phyloP scores from a whole-genome alignment of 1,140 invertebrate species.

The Procambarus virginalis region DNA sequence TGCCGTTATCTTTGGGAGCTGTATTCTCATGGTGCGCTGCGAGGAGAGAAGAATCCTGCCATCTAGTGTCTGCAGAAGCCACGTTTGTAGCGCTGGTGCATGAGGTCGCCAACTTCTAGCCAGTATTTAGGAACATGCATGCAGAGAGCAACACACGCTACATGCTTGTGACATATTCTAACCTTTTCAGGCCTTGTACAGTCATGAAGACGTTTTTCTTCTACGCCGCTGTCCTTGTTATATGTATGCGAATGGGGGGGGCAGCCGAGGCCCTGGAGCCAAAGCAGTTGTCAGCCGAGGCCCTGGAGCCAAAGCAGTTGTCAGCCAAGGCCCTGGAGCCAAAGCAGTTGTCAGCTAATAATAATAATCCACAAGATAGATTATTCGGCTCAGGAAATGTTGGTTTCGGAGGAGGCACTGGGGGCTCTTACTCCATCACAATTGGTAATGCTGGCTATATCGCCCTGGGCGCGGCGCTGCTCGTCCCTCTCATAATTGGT shows the following conservation, averaged over 20 bases:
- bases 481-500: constrained; percentile 61
- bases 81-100: constrained; percentile 63
- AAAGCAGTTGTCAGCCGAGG: not conserved
- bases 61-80: constrained; percentile 64
- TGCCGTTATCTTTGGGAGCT: constrained; percentile 34
- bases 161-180: constrained; percentile 60
- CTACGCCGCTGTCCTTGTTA: constrained; percentile 64
- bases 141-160: constrained; percentile 21
- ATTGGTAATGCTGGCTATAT: constrained; percentile 62
- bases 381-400: constrained; percentile 29
- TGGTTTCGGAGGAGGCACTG: constrained; percentile 1
- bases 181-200: constrained; percentile 67
- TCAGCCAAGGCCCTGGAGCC: too few species aligned
- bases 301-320: not conserved
- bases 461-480: constrained; percentile 58
- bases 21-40: constrained; percentile 65
- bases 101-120: constrained; percentile 31
- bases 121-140: constrained; percentile 28
- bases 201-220: constrained; percentile 65
- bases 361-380: constrained; percentile 17
- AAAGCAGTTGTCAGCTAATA: constrained; percentile 14
- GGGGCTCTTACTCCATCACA: constrained; percentile 30
- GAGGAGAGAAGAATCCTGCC: constrained; percentile 59
- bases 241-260: constrained; percentile 66
- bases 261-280: constrained; percentile 62